Percentiles rank a stretch among this genome's conserved stretches.
phyloP scores from a whole-genome alignment of 2,888 invertebrate species.

The Hydroisotoma schaefferi region DNA sequence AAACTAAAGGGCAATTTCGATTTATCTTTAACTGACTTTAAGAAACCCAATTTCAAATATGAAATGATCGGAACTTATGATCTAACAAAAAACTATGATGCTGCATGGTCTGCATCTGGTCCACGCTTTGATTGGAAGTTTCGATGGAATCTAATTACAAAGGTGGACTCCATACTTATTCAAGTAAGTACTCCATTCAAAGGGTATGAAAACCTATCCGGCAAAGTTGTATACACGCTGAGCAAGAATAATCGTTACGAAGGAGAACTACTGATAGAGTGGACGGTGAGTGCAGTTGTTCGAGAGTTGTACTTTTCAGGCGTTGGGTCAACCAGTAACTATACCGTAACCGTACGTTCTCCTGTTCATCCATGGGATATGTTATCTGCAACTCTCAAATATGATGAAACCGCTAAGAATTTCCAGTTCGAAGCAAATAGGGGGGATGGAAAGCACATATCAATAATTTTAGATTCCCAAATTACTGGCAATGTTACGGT shows the following conservation, averaged over 20 bases:
- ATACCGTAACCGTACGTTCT: conserved; percentile 20
- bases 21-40: not conserved
- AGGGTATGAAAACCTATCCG: conserved; percentile 35
- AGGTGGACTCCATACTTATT: conserved; percentile 23
- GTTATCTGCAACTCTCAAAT: conserved; percentile 26
- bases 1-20: not conserved
- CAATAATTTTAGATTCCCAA: not conserved
- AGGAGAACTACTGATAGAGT: no score
- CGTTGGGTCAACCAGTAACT: not conserved
- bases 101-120: conserved; percentile 21
- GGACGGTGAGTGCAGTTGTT: not conserved
- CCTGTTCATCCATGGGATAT: conserved; percentile 43
- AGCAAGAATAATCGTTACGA: not conserved
- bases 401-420: conserved; percentile 19
- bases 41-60: conserved; percentile 1
- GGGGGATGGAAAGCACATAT: conserved; percentile 36
- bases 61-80: conserved; percentile 41
- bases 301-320: not conserved
- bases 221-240: conserved; percentile 18
- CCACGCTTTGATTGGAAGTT: conserved; percentile 31
- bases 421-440: conserved; percentile 25
- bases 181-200: conserved; percentile 39
- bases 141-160: conserved; percentile 29
- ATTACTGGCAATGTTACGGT: not conserved
- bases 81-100: conserved; percentile 35